phyloP scores from a whole-genome alignment of 2,113 vertebrate genomes.

The Caretta caretta region DNA sequence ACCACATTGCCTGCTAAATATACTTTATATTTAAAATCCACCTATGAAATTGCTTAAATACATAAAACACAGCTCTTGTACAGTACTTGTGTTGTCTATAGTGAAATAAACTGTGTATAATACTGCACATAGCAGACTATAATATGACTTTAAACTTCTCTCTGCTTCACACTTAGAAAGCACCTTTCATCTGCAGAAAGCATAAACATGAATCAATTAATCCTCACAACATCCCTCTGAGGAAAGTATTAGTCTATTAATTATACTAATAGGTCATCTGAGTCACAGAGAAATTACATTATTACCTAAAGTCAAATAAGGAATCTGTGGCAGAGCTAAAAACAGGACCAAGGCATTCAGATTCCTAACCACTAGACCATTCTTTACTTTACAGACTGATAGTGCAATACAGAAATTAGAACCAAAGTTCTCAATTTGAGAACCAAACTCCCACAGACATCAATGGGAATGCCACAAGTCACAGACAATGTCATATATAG shows the following conservation, averaged over 20 bases:
- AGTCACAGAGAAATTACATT: background rate
- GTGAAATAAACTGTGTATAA: background rate
- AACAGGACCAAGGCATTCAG: background rate
- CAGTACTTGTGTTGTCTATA: background rate
- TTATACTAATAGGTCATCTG: background rate
- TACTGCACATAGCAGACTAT: background rate
- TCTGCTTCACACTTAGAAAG: background rate
- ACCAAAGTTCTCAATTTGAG: background rate
- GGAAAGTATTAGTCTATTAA: background rate
- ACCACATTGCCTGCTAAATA: background rate
- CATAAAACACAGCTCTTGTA: background rate
- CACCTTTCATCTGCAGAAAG: background rate
- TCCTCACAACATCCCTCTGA: background rate
- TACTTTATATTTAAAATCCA: background rate
- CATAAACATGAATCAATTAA: background rate
- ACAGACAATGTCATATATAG: background rate
- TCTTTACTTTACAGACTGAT: background rate
- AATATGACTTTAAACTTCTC: background rate
- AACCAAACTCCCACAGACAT: background rate
- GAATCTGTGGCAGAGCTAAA: background rate
- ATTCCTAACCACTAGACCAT: background rate
- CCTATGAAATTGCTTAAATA: background rate
- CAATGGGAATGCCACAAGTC: background rate
- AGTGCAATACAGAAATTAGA: background rate
- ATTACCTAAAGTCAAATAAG: background rate